phyloP scores from a whole-genome alignment of 2,113 vertebrate genomes.

The Perccottus glenii region DNA sequence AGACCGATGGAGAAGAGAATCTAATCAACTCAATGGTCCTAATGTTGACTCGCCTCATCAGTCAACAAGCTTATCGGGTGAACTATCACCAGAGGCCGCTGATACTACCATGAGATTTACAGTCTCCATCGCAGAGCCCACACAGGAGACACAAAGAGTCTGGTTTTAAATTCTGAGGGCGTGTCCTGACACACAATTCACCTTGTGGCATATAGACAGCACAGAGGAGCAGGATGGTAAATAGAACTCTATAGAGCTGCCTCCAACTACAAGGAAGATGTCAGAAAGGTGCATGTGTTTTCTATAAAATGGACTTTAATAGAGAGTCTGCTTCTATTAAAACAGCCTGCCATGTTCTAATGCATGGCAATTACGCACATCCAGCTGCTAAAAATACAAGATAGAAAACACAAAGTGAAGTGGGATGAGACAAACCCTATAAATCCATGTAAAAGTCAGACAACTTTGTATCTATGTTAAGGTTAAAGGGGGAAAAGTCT shows the following conservation, averaged over 20 bases:
- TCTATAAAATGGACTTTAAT: conserved; percentile 40
- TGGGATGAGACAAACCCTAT: conserved; percentile 11
- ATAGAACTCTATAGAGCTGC: conserved; percentile 26
- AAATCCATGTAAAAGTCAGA: conserved; percentile 8
- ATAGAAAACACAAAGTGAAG: conserved; percentile 55
- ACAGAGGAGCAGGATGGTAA: conserved; percentile 16
- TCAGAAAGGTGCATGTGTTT: conserved; percentile 18
- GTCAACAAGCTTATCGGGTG: conserved; percentile 50
- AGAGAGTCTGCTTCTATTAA: conserved; percentile 48
- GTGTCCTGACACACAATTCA: conserved; percentile 10
- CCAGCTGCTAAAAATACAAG: conserved; percentile 67
- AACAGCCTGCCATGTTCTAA: conserved; percentile 44
- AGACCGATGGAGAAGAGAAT: conserved; percentile 47
- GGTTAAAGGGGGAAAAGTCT: conserved; percentile 52
- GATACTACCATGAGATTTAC: conserved; percentile 39
- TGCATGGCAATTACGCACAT: conserved; percentile 53
- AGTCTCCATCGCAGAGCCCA: neutral
- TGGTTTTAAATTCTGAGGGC: conserved; percentile 1
- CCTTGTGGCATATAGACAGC: conserved; percentile 13
- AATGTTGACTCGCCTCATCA: conserved; percentile 49
- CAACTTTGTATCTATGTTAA: conserved; percentile 11
- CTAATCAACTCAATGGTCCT: conserved; percentile 48
- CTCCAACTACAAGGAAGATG: conserved; percentile 14
- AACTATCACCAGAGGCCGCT: conserved; percentile 24
- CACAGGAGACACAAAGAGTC: no score